A percentile compares a stretch with the other conserved stretches of the same genome.
phyloP scores from a whole-genome alignment of 2,888 invertebrate genomes.

The Halocaridina rubra region DNA sequence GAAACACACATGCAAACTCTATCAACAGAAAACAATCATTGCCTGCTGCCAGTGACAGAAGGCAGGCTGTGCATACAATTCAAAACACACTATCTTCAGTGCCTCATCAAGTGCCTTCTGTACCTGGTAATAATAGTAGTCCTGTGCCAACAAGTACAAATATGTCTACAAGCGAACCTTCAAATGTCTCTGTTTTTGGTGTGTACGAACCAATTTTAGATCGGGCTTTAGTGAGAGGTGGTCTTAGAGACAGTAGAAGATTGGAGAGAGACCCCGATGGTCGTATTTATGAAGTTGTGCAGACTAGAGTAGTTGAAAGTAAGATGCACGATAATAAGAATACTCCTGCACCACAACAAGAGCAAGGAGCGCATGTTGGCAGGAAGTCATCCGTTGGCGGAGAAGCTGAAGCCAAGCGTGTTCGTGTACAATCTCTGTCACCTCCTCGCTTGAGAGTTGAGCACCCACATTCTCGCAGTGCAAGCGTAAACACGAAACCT shows the following conservation, averaged over 20 bases:
- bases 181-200: constrained; percentile 45
- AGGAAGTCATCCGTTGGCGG: constrained; percentile 39
- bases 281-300: constrained; percentile 57
- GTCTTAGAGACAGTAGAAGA: constrained; percentile 35
- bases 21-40: constrained; percentile 41
- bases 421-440: constrained; percentile 50
- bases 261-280: constrained; percentile 48
- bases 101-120: constrained; percentile 54
- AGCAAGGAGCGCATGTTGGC: constrained; percentile 5
- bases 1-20: constrained; percentile 27
- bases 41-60: constrained; percentile 49
- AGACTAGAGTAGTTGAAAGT: constrained; percentile 43
- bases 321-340: constrained; percentile 34
- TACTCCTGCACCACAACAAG: background rate
- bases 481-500: constrained; percentile 33
- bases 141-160: constrained; percentile 47
- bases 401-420: constrained; percentile 46
- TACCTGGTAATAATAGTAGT: constrained; percentile 41
- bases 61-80: constrained; percentile 58
- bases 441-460: constrained; percentile 41
- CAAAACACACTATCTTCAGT: constrained; percentile 44
- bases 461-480: constrained; percentile 29
- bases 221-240: constrained; percentile 35
- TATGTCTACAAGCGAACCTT: constrained; percentile 19
- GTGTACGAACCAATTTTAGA: constrained; percentile 56